Conservation (phyloP, 2,797 vertebrate species). For the Otolemur crassicaudatus region DNA sequence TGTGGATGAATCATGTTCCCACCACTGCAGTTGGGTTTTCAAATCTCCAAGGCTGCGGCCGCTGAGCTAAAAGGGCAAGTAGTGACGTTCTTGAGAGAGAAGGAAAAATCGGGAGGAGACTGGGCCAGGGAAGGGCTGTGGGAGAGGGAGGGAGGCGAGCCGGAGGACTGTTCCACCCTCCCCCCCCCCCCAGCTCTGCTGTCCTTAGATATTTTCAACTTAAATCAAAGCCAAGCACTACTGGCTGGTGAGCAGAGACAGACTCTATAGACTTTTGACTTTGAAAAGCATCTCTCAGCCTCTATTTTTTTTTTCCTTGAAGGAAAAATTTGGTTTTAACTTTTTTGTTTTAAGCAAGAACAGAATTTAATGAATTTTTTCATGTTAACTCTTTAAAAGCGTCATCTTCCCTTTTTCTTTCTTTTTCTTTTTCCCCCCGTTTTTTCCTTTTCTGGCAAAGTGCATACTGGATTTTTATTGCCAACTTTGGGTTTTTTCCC, state of each 20-base stretch:
- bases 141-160: neutral
- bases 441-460: slow-evolving; percentile 52
- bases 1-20: slow-evolving; percentile 87
- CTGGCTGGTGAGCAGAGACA: slow-evolving; percentile 62
- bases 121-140: neutral
- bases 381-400: neutral
- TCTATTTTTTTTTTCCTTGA: neutral
- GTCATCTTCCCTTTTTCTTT: neutral
- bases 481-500: slow-evolving; percentile 72
- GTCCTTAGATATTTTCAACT: slow-evolving; percentile 85
- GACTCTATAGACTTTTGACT: slow-evolving; percentile 33
- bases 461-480: slow-evolving; percentile 56
- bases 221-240: slow-evolving; percentile 71
- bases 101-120: neutral
- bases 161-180: slow-evolving; percentile 82
- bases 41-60: slow-evolving; percentile 80
- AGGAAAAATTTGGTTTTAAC: neutral
- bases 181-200: slow-evolving; percentile 75
- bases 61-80: slow-evolving; percentile 84
- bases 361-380: slow-evolving; percentile 65
- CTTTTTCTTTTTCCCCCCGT: slow-evolving; percentile 58
- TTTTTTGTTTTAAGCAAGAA: slow-evolving; percentile 47
- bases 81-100: slow-evolving; percentile 83
- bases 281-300: slow-evolving; percentile 52
- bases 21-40: slow-evolving; percentile 86